Percentiles rank a stretch among this genome's conserved stretches.
Evolutionary conservation across 2,888 invertebrate species (phyloP).

Genomic region (Melieria picta): DNA sequence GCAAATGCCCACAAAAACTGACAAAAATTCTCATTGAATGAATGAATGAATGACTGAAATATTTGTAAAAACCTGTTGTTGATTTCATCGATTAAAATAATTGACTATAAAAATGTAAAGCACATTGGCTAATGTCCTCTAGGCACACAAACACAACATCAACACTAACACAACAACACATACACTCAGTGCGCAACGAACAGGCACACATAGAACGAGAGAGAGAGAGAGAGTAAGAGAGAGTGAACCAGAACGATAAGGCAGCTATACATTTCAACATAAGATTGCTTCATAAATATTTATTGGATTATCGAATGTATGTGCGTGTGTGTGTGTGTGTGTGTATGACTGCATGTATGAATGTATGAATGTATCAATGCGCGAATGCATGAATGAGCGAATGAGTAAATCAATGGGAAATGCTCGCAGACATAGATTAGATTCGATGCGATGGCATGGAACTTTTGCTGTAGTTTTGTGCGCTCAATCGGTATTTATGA

Average conservation of each 20-base stretch:
- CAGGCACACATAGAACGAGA: no score
- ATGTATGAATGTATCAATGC: neutral
- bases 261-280: neutral
- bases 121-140: neutral
- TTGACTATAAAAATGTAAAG: no score
- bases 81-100: no score
- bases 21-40: no score
- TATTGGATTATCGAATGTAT: conserved; percentile 56
- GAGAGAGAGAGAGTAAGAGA: no score
- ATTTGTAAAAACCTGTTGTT: no score
- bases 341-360: neutral
- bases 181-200: no score
- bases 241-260: no score
- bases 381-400: conserved; percentile 3
- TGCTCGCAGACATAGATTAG: neutral
- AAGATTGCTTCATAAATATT: conserved; percentile 58
- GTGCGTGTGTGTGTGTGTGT: neutral
- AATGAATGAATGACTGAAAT: no score
- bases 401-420: neutral
- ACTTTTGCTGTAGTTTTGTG: no score
- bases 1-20: no score
- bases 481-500: neutral
- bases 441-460: neutral
- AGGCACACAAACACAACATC: conserved; percentile 36
- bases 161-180: no score